Base-by-base conservation (phyloP, 2,113 vertebrate genomes). In the Vanacampus margaritifer region DNA sequence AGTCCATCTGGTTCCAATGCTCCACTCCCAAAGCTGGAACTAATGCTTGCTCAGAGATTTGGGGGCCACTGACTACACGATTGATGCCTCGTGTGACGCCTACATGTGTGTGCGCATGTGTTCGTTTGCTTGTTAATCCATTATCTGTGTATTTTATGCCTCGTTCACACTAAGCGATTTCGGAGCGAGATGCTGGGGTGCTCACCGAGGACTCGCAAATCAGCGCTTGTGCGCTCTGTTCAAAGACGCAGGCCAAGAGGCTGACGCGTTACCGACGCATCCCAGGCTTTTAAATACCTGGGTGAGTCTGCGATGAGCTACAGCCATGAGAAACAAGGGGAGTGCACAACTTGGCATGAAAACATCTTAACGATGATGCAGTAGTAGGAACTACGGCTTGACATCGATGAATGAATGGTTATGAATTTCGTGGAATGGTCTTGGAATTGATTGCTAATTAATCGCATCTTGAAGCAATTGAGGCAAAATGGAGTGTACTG, bases 1-100 rank as follows among this genome's bases (percentile, higher is more conserved):
- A 71, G 61, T 81, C 87, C 87, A 91, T 91, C 89, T 92, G 91
- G 83, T 88, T 91, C 85, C 78, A 90, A 88, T 92, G 88, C 87
- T 89, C 64, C 79, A 76, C 75, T 86, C 78, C 85, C 73, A 78
- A 65, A 71, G 57, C 85, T 90, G 89, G 87, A 91, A 91, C 87
- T 84, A 92, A 92, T 91, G 66, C 68, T 36, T 79, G 79, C 67
- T 74, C 69, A 71, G 83, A 84, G 81, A 84, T 83, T 75, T 81
- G 84, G 80, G 51, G 79, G 84, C 78, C 82, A 75, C 62, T 23
- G 73, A 67, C 82, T 72, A 74, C 77, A 87, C 70, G 71, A 89
- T 79, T 83, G 88, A 89, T 88, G 81, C 74, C 66, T 80, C 71
- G 61, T 71, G 23, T 71, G 54, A n/a, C n/a, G n/a, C n/a, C n/a